phyloP scores from a whole-genome alignment of 1,140 invertebrate genomes.

The Teleogryllus occipitalis region DNA sequence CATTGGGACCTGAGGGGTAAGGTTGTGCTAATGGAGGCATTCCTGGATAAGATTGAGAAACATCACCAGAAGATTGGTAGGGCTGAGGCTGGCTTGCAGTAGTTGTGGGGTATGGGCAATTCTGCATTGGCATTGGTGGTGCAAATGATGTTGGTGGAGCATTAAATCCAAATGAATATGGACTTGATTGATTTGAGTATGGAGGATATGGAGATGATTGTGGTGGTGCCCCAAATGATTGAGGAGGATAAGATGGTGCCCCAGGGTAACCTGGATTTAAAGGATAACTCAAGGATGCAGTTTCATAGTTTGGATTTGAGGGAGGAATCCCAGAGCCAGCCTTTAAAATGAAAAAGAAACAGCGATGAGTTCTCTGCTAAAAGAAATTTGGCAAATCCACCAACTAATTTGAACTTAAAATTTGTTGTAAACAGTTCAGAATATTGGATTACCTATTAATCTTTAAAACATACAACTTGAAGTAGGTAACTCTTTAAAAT shows the following conservation, averaged over 20 bases:
- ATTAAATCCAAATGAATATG: neutral
- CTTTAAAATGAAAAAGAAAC: conserved; percentile 18
- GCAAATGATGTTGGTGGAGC: conserved; percentile 13
- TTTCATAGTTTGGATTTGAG: conserved; percentile 8
- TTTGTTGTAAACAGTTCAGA: neutral
- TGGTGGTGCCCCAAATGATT: neutral
- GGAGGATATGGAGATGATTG: conserved; percentile 8
- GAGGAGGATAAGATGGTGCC: neutral
- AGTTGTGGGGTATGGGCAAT: neutral
- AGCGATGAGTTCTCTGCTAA: neutral
- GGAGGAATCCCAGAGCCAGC: conserved; percentile 18
- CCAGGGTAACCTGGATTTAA: conserved; percentile 13
- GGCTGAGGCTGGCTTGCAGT: neutral
- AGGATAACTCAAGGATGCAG: conserved; percentile 15
- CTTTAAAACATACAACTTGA: no score
- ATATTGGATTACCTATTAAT: neutral
- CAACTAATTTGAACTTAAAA: neutral
- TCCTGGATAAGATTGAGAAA: neutral
- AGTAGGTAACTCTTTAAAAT: neutral
- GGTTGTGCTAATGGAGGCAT: neutral
- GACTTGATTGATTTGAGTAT: conserved; percentile 6
- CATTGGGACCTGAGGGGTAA: neutral
- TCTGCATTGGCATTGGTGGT: neutral
- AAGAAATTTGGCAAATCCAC: neutral
- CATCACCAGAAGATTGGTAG: neutral